phyloP scores from a whole-genome alignment of 2,113 vertebrate genomes.

The Microcebus murinus region DNA sequence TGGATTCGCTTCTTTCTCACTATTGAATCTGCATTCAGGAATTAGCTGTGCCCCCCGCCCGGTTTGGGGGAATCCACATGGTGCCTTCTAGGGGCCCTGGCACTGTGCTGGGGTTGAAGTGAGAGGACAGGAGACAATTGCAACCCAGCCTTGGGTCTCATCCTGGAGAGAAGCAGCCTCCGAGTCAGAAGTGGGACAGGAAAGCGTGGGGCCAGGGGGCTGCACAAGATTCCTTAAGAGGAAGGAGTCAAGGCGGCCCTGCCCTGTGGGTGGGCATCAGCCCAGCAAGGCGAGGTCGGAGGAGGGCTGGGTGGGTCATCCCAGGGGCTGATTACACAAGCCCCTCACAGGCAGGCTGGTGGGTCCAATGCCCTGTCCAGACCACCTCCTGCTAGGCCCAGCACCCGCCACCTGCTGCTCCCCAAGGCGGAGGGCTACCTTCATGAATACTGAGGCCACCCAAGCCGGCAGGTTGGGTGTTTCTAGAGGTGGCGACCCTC shows the following conservation, averaged over 20 bases:
- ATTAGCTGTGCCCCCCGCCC: no score
- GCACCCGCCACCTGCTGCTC: not conserved
- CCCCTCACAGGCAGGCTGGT: not conserved
- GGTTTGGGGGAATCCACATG: not conserved
- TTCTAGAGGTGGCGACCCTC: fast-evolving
- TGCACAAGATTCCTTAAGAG: fast-evolving
- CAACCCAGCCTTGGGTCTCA: not conserved
- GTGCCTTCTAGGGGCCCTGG: not conserved
- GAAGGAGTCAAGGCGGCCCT: fast-evolving
- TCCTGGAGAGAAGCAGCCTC: not conserved
- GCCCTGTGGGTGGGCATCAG: not conserved
- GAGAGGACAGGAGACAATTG: not conserved
- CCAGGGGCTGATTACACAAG: no score
- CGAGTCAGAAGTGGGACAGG: fast-evolving
- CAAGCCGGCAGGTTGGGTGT: no score
- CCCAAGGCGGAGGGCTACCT: not conserved
- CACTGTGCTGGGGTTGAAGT: not conserved
- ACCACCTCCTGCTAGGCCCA: not conserved
- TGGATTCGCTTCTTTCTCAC: not conserved
- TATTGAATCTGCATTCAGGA: not conserved
- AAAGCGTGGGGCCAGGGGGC: fast-evolving
- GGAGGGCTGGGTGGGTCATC: fast-evolving
- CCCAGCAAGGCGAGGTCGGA: not conserved
- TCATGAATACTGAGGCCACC: fast-evolving
- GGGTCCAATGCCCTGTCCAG: not conserved